Conservation (phyloP, 1,140 invertebrate species). For the Musca domestica region DNA sequence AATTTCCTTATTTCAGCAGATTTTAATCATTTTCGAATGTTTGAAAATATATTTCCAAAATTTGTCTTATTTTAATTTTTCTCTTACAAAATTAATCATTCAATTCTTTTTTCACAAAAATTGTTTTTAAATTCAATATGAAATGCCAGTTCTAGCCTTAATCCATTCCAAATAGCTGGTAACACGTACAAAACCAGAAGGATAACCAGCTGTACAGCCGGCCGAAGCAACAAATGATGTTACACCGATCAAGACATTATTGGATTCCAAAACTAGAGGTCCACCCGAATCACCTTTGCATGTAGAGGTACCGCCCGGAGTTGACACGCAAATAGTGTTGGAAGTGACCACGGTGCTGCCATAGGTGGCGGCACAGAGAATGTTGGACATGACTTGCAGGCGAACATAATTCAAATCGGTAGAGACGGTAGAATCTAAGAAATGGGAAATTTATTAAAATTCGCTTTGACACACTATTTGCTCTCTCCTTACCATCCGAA, state of each 20-base stretch:
- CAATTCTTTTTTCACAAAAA: not conserved
- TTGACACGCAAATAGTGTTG: conserved; percentile 42
- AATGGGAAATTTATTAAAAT: not conserved
- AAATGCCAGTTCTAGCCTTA: conserved; percentile 39
- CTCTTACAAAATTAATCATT: not conserved
- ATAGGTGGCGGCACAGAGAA: conserved; percentile 33
- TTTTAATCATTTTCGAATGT: too few relatives aligned
- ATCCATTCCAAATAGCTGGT: conserved; percentile 60
- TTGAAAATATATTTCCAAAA: not conserved
- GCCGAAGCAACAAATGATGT: conserved; percentile 57
- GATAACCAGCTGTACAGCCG: conserved; percentile 56
- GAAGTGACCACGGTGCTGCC: conserved; percentile 26
- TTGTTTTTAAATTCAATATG: not conserved
- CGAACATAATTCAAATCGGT: conserved; percentile 13
- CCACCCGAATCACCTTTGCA: conserved; percentile 56
- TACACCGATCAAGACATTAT: conserved; percentile 54
- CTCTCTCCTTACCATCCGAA: not conserved
- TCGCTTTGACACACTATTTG: not conserved
- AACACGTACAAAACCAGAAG: conserved; percentile 58
- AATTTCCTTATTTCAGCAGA: too few relatives aligned
- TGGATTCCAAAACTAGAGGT: conserved; percentile 46
- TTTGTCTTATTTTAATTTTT: not conserved
- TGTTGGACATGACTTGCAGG: conserved; percentile 37
- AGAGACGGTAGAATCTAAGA: not conserved
- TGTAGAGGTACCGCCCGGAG: conserved; percentile 25